These are phyloP conservation scores for Pseudomyrmex concolor DNA, from an alignment of 1,140 invertebrate genomes.

Conservation along the genomic window DNA sequence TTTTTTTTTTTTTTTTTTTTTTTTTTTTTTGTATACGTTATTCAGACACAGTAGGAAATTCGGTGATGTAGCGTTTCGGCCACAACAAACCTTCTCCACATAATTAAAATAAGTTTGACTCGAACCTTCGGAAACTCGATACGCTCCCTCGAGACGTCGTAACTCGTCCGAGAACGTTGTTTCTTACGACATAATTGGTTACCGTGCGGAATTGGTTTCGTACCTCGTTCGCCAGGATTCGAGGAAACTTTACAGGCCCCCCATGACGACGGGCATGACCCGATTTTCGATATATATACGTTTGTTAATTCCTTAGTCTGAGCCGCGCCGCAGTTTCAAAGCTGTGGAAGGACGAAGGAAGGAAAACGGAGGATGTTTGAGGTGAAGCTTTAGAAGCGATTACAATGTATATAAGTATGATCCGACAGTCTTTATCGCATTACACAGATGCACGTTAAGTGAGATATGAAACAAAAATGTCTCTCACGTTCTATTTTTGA, in stretches of 20 bases:
- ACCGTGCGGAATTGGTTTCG: slow-evolving; percentile 61
- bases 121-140: slow-evolving; percentile 31
- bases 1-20: too few species aligned
- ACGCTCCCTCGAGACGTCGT: slow-evolving; percentile 45
- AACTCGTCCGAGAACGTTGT: slow-evolving; percentile 62
- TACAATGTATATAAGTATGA: slow-evolving; percentile 46
- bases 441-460: slow-evolving; percentile 17
- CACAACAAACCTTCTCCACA: slow-evolving; percentile 33
- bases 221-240: slow-evolving; percentile 36
- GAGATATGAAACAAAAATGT: not conserved
- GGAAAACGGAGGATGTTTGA: not conserved
- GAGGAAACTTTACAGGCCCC: slow-evolving; percentile 42
- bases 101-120: slow-evolving; percentile 73
- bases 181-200: slow-evolving; percentile 76
- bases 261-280: slow-evolving; percentile 52
- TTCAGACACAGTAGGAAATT: too few species aligned
- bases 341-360: not conserved
- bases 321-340: slow-evolving; percentile 11
- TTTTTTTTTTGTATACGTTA: too few species aligned
- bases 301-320: slow-evolving; percentile 34
- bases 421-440: not conserved
- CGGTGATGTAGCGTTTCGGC: too few species aligned
- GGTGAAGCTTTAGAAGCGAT: slow-evolving; percentile 34
- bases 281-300: slow-evolving; percentile 59
- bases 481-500: not conserved